Evolutionary conservation across 1,140 invertebrate species (phyloP), one percentile per base, ranked within the genome.

Genomic region (Atta texana): DNA sequence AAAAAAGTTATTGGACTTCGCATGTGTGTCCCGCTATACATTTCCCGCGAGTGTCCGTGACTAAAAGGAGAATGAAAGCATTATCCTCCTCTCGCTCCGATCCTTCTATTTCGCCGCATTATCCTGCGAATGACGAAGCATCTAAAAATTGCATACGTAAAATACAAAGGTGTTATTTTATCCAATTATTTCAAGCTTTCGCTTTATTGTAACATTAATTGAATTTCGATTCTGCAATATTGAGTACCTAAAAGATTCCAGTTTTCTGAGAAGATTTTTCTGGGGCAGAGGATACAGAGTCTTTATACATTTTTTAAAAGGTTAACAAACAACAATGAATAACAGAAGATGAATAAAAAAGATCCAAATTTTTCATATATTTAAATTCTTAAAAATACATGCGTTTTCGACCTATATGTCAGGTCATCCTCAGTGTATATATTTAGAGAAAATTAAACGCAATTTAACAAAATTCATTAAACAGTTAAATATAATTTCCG

Each of bases 1-100:
- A 61, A 74, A 66, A 69, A 49, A 82, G 31, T 82, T 82, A 82
- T 82, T 59, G 78, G 66, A 82, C 66, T 80, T 59, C 63, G 12
- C n/a, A 24, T 24, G 14, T 44, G 7, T 28, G 31, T 81, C 49
- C n/a, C 49, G 21, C 34, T 28, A 53, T 21, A 57, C n/a, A 81
- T 69, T 57, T 71, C 51, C 24, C 51, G 31, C 63, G 51, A 44
- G 66, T 53, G n/a, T 80, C 28, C 49, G 68, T 57, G 68, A 82
- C 28, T 69, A 4, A 82, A 74, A 74, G 39, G 12, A 74, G 55
- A 82, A 82, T 59, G 34, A 82, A 34, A 74, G 34, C 53, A 16
- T 72, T 53, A 39, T 57, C 21, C 10, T 14, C 16, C n/a, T 39
- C 66, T n/a, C n/a, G 18, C 51, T 18, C 5, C 31, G 16, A 39